These are phyloP conservation scores for Drosophila nr. medialis DNA, from an alignment of 2,888 invertebrate species.

Conservation along the genomic window DNA sequence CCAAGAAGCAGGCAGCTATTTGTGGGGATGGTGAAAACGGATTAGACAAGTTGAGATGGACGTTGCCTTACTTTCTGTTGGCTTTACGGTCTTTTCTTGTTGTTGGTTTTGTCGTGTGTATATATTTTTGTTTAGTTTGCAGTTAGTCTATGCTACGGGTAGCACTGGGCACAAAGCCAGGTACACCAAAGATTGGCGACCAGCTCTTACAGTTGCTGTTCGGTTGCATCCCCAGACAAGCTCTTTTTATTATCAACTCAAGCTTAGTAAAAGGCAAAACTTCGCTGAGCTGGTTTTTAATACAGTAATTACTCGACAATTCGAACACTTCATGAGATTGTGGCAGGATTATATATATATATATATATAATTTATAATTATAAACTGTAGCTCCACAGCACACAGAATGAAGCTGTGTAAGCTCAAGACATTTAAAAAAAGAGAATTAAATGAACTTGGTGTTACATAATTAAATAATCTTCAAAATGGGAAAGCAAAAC, in stretches of 20 bases:
- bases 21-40: constrained; percentile 32
- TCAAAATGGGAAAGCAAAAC: not conserved
- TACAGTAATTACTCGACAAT: not conserved
- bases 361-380: not conserved
- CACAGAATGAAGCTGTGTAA: not conserved
- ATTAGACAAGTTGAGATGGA: constrained; percentile 21
- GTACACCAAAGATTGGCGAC: constrained; percentile 11
- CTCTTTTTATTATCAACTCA: not conserved
- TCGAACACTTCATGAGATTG: not conserved
- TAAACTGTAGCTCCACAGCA: not conserved
- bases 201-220: constrained; percentile 5
- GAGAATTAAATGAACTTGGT: not conserved
- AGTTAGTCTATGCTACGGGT: constrained; percentile 58
- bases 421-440: not conserved
- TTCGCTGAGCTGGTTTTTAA: not conserved
- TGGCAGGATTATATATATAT: not conserved
- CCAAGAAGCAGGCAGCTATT: constrained; percentile 90
- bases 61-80: constrained; percentile 18
- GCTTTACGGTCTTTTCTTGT: constrained; percentile 44
- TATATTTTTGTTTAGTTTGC: constrained; percentile 47
- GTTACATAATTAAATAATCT: not conserved
- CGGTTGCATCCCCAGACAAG: not conserved
- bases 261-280: not conserved
- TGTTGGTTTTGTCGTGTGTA: constrained; percentile 37
- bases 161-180: constrained; percentile 42